Base-by-base conservation (phyloP, 2,113 vertebrate genomes). In the Myocastor coypus region DNA sequence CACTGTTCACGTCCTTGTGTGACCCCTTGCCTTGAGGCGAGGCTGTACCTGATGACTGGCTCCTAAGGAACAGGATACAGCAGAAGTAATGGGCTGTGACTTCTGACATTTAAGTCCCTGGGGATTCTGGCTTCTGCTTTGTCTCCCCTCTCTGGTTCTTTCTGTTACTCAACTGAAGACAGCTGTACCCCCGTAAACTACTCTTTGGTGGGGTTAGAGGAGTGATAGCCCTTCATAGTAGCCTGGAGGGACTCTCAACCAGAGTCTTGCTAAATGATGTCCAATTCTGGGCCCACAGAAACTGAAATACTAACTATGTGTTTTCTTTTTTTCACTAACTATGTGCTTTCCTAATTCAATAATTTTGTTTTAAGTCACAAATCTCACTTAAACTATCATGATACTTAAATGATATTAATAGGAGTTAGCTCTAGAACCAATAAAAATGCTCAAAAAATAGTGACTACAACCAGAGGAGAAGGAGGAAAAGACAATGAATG, bases 301-400 rank as follows among this genome's bases (percentile, higher is more conserved):
- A 86, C 66, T 50, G 89, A 92, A 83, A 68, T 89, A 40, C 52
- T 10, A 71, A 61, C 0, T 2, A 64, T 82, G 61, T n/a, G n/a
- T n/a, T n/a, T n/a, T n/a, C n/a, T n/a, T n/a, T n/a, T n/a, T n/a
- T n/a, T n/a, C n/a, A 40, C 52, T 10, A 71, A 61, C 0, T 2
- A 64, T 82, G 61, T 42, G 52, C 14, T 57, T 68, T 61, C 55
- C 55, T 69, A 85, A 87, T 73, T 19, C 40, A 26, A 73, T 32
- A 68, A 57, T 37, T 78, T 77, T 89, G 37, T 61, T 59, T 37
- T 86, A 86, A 94, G 34, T 63, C 82, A 80, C 88, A 86, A 71
- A 80, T 81, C 78, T 94, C 63, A 71, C 86, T 91, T 91, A 91
- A 50, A 24, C 66, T 66, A 6, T n/a, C 40, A 2, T 11, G 40